Evolutionary conservation across 2,113 vertebrate species (phyloP), one percentile per base, ranked within the genome.

Genomic region (Notothenia rossii): DNA sequence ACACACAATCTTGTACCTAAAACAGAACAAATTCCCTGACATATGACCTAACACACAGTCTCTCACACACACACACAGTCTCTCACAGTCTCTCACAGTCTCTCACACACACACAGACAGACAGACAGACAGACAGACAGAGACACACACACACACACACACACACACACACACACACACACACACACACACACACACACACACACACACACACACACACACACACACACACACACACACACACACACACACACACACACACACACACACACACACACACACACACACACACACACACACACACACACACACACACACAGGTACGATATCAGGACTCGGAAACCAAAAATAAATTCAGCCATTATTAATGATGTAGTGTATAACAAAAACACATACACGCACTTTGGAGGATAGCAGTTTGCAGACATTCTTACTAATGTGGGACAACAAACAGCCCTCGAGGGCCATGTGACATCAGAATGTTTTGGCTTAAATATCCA

Each of bases 221-320:
- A 13, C 11, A 36, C 49, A 48, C 33, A 40, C 60, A 1, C 61
- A 76, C 53, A 59, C 36, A 83, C 62, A 77, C 78, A 76, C 62
- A 59, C 49, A 86, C 84, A 63, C 58, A 25, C 40, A 25, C 25
- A 25, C 25, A 25, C 25, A 25, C 25, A 62, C 60, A 71, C 48
- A 2, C 51, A 36, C 40, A 54, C 65, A 55, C 50, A 50, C 0
- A 78, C 5, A 14, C 43, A 43, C 11, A 20, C 40, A 29, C 36
- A 4, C 13, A 33, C 46, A 51, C 61, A 65, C 36, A 45, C 67
- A 62, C 60, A 55, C 48, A 13, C 11, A 36, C 49, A 48, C 33
- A 40, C 60, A 1, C 61, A 76, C 53, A 59, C 36, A 83, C 62
- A 77, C 78, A 76, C 62, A 59, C 49, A 86, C 36, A 59, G n/a